A percentile compares a stretch with the other conserved stretches of the same genome.
These are phyloP conservation scores for Enteromius thamalakanensis DNA, from an alignment of 2,797 vertebrate species.

Conservation along the genomic window DNA sequence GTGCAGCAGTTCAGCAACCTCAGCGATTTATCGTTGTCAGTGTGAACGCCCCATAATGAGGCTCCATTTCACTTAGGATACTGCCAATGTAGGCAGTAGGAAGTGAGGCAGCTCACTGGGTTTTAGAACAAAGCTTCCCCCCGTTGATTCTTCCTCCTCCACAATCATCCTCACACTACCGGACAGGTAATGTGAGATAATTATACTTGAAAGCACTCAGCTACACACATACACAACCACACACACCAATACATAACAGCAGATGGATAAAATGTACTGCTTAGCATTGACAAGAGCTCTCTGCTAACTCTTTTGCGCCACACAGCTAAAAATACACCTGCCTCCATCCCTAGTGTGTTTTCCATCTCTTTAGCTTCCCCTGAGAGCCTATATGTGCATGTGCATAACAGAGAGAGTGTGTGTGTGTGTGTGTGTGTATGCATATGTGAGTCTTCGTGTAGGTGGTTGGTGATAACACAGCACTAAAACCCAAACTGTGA, in stretches of 20 bases:
- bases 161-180: conserved; percentile 42
- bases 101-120: not conserved
- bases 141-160: conserved; percentile 42
- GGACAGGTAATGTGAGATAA: conserved; percentile 47
- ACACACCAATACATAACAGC: conserved; percentile 24
- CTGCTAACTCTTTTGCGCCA: conserved; percentile 39
- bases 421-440: conserved; percentile 1
- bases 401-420: not conserved
- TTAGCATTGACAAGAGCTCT: conserved; percentile 48
- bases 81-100: not conserved
- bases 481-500: conserved; percentile 35
- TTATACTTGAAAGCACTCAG: conserved; percentile 44
- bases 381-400: conserved; percentile 36
- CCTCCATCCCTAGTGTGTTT: conserved; percentile 42
- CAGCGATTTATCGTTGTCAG: conserved; percentile 4
- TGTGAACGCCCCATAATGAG: not conserved
- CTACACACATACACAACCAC: conserved; percentile 32
- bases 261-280: conserved; percentile 50
- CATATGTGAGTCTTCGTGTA: conserved; percentile 14
- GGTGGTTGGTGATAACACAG: conserved; percentile 15
- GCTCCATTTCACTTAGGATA: conserved; percentile 2
- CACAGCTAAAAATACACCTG: conserved; percentile 53
- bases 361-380: conserved; percentile 43
- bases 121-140: conserved; percentile 14
- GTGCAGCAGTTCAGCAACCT: not conserved